A percentile compares a stretch with the other conserved stretches of the same genome.
phyloP scores from a whole-genome alignment of 2,797 vertebrate genomes.

The Aulostomus chinensis region DNA sequence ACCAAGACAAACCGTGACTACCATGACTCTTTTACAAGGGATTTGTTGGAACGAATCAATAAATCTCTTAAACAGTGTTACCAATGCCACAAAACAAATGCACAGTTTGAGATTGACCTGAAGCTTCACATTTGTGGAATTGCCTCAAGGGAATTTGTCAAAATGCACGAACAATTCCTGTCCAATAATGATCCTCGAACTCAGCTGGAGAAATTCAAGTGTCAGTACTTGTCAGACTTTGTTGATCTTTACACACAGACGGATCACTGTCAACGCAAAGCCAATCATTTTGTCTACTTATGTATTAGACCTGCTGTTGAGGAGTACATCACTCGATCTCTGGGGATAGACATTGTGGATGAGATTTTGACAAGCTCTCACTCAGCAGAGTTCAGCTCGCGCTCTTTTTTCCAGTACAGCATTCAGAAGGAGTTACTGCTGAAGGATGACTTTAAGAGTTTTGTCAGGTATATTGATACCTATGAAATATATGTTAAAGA shows the following conservation, averaged over 20 bases:
- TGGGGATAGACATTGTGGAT: constrained; percentile 67
- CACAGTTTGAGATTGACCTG: constrained; percentile 46
- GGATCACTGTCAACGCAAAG: constrained; percentile 57
- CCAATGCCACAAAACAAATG: neutral
- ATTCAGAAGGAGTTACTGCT: constrained; percentile 53
- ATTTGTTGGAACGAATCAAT: constrained; percentile 38
- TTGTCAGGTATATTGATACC: constrained; percentile 24
- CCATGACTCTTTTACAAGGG: constrained; percentile 17
- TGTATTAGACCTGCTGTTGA: constrained; percentile 64
- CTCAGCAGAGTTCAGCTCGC: constrained; percentile 51
- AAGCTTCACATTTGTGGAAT: constrained; percentile 58
- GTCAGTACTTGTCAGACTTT: constrained; percentile 48
- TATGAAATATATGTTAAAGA: constrained; percentile 63
- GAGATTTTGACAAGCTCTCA: constrained; percentile 39
- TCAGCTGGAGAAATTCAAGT: constrained; percentile 35
- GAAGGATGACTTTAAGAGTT: constrained; percentile 8
- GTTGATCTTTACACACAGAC: constrained; percentile 47
- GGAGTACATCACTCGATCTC: constrained; percentile 41
- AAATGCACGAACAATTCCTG: constrained; percentile 51
- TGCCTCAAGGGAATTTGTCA: constrained; percentile 36
- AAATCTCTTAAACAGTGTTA: accelerated
- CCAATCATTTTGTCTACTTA: constrained; percentile 35
- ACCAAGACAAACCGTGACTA: constrained; percentile 22
- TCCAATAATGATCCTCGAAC: neutral
- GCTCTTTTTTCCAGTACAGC: constrained; percentile 54